These are phyloP conservation scores for Lagria hirta DNA, from an alignment of 2,888 invertebrate genomes.

Conservation along the genomic window DNA sequence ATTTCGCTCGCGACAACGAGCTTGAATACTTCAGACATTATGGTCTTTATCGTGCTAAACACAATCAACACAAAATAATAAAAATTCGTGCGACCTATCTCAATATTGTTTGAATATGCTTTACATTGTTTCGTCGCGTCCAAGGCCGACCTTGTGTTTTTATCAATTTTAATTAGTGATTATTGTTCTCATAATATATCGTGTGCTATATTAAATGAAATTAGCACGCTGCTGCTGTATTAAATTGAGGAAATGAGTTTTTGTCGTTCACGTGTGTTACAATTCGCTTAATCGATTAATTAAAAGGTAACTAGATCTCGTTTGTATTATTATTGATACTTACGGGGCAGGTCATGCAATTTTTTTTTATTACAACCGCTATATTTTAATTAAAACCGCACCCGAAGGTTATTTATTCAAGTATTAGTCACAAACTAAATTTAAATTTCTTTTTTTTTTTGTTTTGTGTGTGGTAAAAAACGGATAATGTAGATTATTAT, in stretches of 20 bases:
- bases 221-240: slow-evolving; percentile 1
- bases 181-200: slow-evolving; percentile 11
- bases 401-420: slow-evolving; percentile 4
- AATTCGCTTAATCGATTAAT: slow-evolving; percentile 2
- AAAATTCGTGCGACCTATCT: too few species aligned
- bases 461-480: too few species aligned
- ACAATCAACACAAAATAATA: too few species aligned
- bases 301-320: slow-evolving; percentile 6
- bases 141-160: slow-evolving; percentile 7
- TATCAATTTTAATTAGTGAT: slow-evolving; percentile 6
- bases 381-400: slow-evolving; percentile 2
- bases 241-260: slow-evolving; percentile 5
- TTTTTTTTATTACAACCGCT: neutral
- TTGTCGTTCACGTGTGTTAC: slow-evolving; percentile 7
- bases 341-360: slow-evolving; percentile 13
- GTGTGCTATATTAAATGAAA: slow-evolving; percentile 1
- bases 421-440: slow-evolving; percentile 1
- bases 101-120: slow-evolving; percentile 10
- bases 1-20: too few species aligned
- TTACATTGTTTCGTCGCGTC: slow-evolving; percentile 6
- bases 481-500: too few species aligned
- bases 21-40: too few species aligned
- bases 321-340: too few species aligned
- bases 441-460: slow-evolving; percentile 4
- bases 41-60: too few species aligned